Evolutionary conservation across 2,797 vertebrate species (phyloP).

Genomic region (Vespertilio murinus): DNA sequence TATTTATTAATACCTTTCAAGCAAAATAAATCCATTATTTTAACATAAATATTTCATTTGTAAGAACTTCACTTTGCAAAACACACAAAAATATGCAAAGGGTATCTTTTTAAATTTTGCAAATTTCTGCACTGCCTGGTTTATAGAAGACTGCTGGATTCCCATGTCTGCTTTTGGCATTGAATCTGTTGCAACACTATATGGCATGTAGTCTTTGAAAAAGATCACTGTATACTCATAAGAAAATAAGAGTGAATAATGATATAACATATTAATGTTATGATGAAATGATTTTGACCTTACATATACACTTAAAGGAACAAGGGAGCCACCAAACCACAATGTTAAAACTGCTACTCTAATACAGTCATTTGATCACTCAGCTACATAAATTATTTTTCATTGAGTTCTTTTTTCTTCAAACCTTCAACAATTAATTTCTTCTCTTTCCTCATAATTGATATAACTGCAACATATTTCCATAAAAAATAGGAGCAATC

Average conservation of each 20-base stretch:
- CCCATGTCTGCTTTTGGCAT: background rate
- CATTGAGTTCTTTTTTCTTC: background rate
- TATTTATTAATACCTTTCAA: background rate
- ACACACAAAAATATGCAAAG: background rate
- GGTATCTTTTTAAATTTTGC: background rate
- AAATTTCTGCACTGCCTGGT: background rate
- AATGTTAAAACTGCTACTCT: background rate
- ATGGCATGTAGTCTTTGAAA: background rate
- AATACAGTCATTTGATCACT: background rate
- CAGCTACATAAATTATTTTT: background rate
- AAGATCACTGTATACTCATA: background rate
- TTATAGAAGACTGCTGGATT: background rate
- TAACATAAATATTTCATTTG: background rate
- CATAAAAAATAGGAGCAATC: background rate
- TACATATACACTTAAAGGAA: background rate
- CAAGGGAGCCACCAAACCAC: background rate
- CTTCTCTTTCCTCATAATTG: background rate
- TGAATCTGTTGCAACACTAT: background rate
- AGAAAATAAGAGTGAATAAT: background rate
- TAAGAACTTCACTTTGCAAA: background rate
- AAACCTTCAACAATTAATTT: background rate
- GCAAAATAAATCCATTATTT: background rate
- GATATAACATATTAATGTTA: background rate
- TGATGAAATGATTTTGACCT: background rate
- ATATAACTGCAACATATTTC: background rate